Evolutionary conservation across 2,888 invertebrate species (phyloP).

Genomic region (Diplazon laetatorius): DNA sequence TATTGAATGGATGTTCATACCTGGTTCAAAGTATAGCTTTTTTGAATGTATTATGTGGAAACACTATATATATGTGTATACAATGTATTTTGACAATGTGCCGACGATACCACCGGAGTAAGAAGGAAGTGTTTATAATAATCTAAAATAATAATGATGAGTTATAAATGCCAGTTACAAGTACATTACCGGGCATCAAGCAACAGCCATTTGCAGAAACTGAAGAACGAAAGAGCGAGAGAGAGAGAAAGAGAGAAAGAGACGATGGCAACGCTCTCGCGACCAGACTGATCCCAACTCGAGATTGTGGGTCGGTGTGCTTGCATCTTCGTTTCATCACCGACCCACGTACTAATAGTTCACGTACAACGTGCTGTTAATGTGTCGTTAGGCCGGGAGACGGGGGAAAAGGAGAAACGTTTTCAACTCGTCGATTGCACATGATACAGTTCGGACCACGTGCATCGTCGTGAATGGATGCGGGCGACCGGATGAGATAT

Average conservation of each 20-base stretch:
- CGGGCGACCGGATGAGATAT: constrained; percentile 30
- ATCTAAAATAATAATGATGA: constrained; percentile 78
- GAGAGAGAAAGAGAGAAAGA: no score
- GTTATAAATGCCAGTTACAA: constrained; percentile 75
- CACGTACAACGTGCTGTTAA: constrained; percentile 51
- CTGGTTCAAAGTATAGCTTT: no score
- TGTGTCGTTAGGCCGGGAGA: constrained; percentile 44
- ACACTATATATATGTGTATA: no score
- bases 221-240: no score
- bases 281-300: constrained; percentile 77
- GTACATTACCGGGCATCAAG: constrained; percentile 46
- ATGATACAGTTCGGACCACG: neutral
- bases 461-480: constrained; percentile 23
- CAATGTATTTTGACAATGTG: no score
- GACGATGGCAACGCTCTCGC: constrained; percentile 56
- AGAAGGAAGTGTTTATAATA: constrained; percentile 78
- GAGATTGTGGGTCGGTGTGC: constrained; percentile 74
- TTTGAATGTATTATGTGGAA: no score
- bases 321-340: constrained; percentile 70
- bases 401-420: no score
- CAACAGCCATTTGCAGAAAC: constrained; percentile 19
- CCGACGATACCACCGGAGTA: no score
- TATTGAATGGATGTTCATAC: no score
- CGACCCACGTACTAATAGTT: constrained; percentile 70
- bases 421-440: constrained; percentile 23